Conservation (phyloP, 2,888 invertebrate genomes). For the Nemoura dubitans region DNA sequence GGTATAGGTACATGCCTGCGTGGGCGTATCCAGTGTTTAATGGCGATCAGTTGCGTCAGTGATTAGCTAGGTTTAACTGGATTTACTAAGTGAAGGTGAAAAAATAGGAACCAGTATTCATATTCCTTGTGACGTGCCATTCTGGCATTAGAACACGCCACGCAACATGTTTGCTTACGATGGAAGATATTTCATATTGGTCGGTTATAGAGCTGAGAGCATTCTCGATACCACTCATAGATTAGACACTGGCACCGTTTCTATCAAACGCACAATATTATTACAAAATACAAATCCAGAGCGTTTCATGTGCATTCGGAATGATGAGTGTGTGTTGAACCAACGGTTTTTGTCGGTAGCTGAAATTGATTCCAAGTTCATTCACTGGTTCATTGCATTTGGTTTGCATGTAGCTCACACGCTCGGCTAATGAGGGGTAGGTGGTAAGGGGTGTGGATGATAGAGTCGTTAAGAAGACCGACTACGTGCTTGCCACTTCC, state of each 20-base stretch:
- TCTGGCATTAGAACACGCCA: neutral
- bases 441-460: no score
- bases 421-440: no score
- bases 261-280: neutral
- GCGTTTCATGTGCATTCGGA: no score
- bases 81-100: constrained; percentile 39
- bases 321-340: no score
- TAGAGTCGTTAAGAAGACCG: no score
- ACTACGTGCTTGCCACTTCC: no score
- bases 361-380: no score
- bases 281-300: no score
- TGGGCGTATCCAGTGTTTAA: constrained; percentile 25
- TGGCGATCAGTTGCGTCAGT: constrained; percentile 26
- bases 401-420: no score
- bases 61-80: constrained; percentile 26
- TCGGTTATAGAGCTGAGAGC: neutral
- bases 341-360: no score
- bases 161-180: constrained; percentile 22
- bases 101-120: constrained; percentile 39
- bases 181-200: neutral
- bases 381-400: no score
- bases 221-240: neutral
- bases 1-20: neutral
- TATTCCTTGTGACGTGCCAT: neutral
- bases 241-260: neutral